Conservation (phyloP, 2,888 invertebrate genomes). For the Volucella bombylans region DNA sequence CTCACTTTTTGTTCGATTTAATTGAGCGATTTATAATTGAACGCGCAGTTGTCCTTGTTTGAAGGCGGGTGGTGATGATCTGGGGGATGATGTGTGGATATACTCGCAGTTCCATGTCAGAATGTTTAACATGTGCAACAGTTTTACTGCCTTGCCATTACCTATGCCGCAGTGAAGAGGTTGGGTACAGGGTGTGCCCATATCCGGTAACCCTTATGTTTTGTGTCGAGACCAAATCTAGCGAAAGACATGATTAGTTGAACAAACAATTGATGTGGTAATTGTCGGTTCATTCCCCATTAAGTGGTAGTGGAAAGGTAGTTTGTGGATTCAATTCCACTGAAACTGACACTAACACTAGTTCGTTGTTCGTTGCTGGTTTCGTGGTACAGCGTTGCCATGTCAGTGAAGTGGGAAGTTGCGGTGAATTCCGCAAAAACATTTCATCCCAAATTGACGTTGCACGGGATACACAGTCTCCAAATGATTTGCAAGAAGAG, state of each 20-base stretch:
- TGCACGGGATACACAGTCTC: too few relatives aligned
- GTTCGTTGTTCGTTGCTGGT: too few relatives aligned
- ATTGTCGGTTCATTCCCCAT: not conserved
- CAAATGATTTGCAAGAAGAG: too few relatives aligned
- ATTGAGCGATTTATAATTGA: constrained; percentile 74
- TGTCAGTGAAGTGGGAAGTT: too few relatives aligned
- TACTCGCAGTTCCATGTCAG: too few relatives aligned
- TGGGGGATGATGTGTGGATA: not conserved
- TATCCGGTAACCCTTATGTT: constrained; percentile 49
- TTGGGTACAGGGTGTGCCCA: not conserved
- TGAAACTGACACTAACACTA: too few relatives aligned
- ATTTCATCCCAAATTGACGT: too few relatives aligned
- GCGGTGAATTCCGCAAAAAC: too few relatives aligned
- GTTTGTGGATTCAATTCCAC: constrained; percentile 9
- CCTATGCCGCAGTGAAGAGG: constrained; percentile 13
- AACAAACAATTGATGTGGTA: constrained; percentile 46
- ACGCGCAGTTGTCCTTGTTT: constrained; percentile 31
- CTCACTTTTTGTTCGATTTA: constrained; percentile 72
- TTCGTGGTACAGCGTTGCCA: too few relatives aligned
- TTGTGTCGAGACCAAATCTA: constrained; percentile 61
- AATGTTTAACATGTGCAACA: constrained; percentile 50
- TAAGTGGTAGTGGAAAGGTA: not conserved
- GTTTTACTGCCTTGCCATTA: constrained; percentile 21
- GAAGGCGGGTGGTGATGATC: not conserved
- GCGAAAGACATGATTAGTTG: constrained; percentile 67